Evolutionary conservation across 23 tunicate species (phyloP), one percentile per base, ranked within the genome.

Genomic region (Halocynthia aurantium): DNA sequence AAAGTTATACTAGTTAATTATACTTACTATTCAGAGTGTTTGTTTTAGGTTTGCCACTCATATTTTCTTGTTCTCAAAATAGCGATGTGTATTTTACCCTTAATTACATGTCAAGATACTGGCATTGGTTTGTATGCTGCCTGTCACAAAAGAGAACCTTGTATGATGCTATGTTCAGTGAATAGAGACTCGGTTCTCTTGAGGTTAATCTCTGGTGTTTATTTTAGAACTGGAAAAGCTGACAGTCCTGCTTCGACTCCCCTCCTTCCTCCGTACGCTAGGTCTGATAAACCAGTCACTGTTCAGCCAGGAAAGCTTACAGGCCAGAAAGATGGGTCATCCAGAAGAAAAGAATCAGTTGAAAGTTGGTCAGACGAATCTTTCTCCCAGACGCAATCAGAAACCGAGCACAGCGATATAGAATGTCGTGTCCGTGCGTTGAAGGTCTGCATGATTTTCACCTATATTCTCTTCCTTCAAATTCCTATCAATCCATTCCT

Each of bases 321-420:
- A 53, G 51, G 15, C 20, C 60, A 73, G 19, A 63, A 51, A 56
- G 78, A 17, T 13, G 18, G 69, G 9, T 9, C 65, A 40, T 40
- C 55, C 7, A 57, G 54, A 21, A 58, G 74, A 53, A 62, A 71
- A 53, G 83, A 82, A 12, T 53, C 82, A 10, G 50, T 65, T 5
- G 96, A 89, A 51, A 81, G 80, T 66, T 85, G 88, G 87, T 90
- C 97, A 7, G 98, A 92, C 67, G 98, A 92, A 61, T 86, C 92
- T 10, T 82, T 92, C 80, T 86, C 92, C 60, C 98, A 92, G 80
- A 90, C 97, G 0, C 98, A 86, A 66, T 92, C 98, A 6, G 98
- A 92, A 70, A 86, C 98, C 11, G 98, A 92, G 55, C 98, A 92
- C 57, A 86, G 92, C 67, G 98, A 92, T 49, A 86, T 92, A 49